Conservation (phyloP, 2,888 invertebrate species). For the Andrena bucephala region DNA sequence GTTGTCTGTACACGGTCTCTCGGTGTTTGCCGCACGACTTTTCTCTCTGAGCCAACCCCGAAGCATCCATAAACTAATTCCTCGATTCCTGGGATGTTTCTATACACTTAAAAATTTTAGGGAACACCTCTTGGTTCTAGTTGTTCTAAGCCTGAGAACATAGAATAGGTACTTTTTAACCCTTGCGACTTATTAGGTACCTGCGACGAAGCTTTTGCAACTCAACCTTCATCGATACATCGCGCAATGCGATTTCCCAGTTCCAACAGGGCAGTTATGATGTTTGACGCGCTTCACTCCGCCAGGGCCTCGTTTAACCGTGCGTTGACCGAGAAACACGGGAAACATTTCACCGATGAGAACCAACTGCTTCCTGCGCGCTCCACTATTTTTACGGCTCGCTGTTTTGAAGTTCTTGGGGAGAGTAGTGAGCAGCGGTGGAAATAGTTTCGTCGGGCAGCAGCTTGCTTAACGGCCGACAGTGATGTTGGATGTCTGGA, state of each 20-base stretch:
- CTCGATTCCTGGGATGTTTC: too few relatives aligned
- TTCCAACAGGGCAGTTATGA: too few relatives aligned
- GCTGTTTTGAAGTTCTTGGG: conserved; percentile 41
- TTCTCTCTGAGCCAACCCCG: background rate
- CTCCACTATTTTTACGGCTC: conserved; percentile 47
- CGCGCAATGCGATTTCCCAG: background rate
- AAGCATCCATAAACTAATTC: background rate
- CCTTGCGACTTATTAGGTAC: too few relatives aligned
- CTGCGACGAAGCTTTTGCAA: background rate
- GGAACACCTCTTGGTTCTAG: too few relatives aligned
- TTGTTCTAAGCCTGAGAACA: too few relatives aligned
- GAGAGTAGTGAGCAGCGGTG: conserved; percentile 38
- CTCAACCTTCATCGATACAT: background rate
- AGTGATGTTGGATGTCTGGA: conserved; percentile 69
- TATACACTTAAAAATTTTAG: too few relatives aligned
- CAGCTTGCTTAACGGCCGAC: conserved; percentile 69
- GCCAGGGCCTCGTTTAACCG: conserved; percentile 4
- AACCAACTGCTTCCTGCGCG: conserved; percentile 48
- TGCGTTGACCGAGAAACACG: conserved; percentile 27
- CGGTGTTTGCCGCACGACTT: background rate
- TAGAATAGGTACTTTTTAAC: too few relatives aligned
- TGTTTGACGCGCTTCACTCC: background rate
- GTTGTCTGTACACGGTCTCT: background rate
- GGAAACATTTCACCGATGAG: conserved; percentile 32
- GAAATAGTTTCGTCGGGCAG: conserved; percentile 67